Conservation (phyloP, 2,797 vertebrate species). For the Microctenopoma steveboyesi region DNA sequence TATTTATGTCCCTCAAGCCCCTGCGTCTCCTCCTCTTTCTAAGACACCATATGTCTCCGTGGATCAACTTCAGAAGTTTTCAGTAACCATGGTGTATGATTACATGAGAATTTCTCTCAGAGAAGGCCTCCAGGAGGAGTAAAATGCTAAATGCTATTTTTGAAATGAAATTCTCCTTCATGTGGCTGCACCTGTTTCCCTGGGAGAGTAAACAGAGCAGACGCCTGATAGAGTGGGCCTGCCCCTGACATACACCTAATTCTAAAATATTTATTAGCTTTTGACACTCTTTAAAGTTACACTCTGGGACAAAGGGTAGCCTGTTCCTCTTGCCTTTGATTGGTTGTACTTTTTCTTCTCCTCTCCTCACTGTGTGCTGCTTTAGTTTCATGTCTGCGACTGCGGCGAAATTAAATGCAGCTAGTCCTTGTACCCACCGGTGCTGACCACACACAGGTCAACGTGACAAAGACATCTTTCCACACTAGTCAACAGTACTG, state of each 20-base stretch:
- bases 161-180: conserved; percentile 98
- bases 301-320: conserved; percentile 89
- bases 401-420: conserved; percentile 56
- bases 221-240: conserved; percentile 89
- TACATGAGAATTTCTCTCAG: conserved; percentile 85
- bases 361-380: conserved; percentile 49
- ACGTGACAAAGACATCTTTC: conserved; percentile 56
- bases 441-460: conserved; percentile 59
- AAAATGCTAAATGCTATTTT: conserved; percentile 90
- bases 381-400: conserved; percentile 71
- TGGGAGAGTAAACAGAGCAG: conserved; percentile 93
- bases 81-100: conserved; percentile 82
- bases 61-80: conserved; percentile 86
- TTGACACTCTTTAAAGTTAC: conserved; percentile 91
- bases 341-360: conserved; percentile 62
- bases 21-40: conserved; percentile 59
- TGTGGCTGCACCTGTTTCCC: conserved; percentile 95
- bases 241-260: conserved; percentile 91
- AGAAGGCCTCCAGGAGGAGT: conserved; percentile 81
- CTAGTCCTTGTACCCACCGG: conserved; percentile 35
- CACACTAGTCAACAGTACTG: conserved; percentile 48
- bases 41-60: conserved; percentile 83
- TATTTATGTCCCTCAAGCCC: conserved; percentile 63
- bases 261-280: conserved; percentile 99
- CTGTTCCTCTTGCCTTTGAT: conserved; percentile 78